phyloP scores from a whole-genome alignment of 2,113 vertebrate species.

The Balaenoptera acutorostrata region DNA sequence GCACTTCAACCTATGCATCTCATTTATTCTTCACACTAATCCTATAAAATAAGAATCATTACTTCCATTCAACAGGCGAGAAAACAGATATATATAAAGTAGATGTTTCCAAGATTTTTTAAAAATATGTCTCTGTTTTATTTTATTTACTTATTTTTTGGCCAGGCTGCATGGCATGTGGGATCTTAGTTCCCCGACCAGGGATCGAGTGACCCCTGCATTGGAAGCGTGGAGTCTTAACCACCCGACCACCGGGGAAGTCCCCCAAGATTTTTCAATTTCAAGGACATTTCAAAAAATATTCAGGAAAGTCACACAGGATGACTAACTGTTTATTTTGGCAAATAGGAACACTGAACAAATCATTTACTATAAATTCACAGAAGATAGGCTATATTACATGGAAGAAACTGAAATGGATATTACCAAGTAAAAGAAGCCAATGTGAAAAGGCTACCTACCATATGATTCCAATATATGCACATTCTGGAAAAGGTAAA shows the following conservation, averaged over 20 bases:
- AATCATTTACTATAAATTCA: neutral
- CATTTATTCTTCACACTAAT: neutral
- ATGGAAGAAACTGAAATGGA: neutral
- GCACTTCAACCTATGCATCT: neutral
- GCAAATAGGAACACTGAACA: neutral
- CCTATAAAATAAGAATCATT: neutral
- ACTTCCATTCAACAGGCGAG: neutral
- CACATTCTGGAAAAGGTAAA: neutral
- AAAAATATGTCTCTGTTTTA: too few species aligned
- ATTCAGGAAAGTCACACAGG: neutral
- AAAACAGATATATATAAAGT: neutral
- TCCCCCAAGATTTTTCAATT: neutral
- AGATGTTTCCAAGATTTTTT: neutral
- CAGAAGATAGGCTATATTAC: neutral
- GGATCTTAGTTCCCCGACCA: too few species aligned
- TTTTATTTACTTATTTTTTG: too few species aligned
- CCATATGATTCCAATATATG: neutral
- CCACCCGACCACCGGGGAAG: too few species aligned
- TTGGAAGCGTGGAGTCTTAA: too few species aligned
- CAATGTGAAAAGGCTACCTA: neutral
- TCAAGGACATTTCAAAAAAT: neutral
- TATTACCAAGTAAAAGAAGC: neutral
- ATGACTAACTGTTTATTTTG: neutral
- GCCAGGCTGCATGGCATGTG: too few species aligned
- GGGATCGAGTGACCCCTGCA: too few species aligned